Base-by-base conservation (phyloP, 2,888 invertebrate genomes). In the Cecidostiba fungosa region DNA sequence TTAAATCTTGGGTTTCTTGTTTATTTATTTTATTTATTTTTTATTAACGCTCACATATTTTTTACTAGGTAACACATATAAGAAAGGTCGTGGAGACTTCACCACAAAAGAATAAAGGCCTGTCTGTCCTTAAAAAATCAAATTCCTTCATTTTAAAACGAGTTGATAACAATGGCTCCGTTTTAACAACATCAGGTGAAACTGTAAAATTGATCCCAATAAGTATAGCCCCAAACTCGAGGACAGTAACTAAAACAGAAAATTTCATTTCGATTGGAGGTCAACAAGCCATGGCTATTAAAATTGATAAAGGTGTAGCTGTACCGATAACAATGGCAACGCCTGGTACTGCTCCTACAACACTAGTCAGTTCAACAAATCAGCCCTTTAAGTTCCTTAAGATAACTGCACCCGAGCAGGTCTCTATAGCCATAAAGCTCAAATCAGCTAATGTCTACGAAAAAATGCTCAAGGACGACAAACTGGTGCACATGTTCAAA, bases 401-500 rank as follows among this genome's bases (percentile, higher is more conserved):
- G 86, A 88, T 92, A 3, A 23, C 83, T 4, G 6, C 82, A 19
- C 85, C 86, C 1, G 86, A 85, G 3, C 77, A 82, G 5, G 84
- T 85, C 14, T 77, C 85, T 0, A 70, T 85, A 8, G 88, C 89
- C 5, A 82, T 88, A 23, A 91, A 91, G 69, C 77, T 91, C 0
- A 93, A 93, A 76, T 90, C 91, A 0, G 73, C 89, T 0, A 90
- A 91, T 0, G 92, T 92, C 8, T 91, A 92, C 19, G 89, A 88
- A 16, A 91, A 90, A 0, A 93, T 95, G 93, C 87, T 94, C 10
- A 89, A 90, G n/a, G 89, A 91, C 2, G 86, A 89, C 0, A 94
- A 94, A 77, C 88, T 94, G 10, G 89, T 91, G 4, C 93, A 94
- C 62, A 90, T 95, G 16, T 95, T 94, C 89, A 95, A 95, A 88